These are phyloP conservation scores for Apantesis nais DNA, from an alignment of 2,888 invertebrate species.

Conservation along the genomic window DNA sequence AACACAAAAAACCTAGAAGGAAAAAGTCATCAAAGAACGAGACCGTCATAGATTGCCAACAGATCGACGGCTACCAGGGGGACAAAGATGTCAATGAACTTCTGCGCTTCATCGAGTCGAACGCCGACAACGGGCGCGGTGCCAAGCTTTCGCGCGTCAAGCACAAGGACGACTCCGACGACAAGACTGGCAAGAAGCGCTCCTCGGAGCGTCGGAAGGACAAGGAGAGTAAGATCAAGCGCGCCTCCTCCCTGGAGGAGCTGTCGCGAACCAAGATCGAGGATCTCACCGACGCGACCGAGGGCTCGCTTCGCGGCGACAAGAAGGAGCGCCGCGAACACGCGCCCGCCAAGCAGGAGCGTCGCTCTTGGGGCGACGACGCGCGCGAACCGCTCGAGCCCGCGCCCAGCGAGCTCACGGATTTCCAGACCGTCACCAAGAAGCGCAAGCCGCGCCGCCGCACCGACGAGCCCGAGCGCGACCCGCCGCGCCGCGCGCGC, in stretches of 20 bases:
- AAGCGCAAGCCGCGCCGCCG: conserved; percentile 92
- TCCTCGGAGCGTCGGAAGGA: conserved; percentile 80
- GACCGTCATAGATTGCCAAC: conserved; percentile 85
- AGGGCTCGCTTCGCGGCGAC: conserved; percentile 61
- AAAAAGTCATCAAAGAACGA: conserved; percentile 87
- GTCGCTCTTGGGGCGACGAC: conserved; percentile 89
- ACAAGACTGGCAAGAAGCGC: conserved; percentile 80
- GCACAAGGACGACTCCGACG: conserved; percentile 76
- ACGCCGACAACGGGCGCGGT: conserved; percentile 70
- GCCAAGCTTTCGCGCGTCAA: conserved; percentile 70
- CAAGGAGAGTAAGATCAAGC: conserved; percentile 83
- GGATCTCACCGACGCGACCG: conserved; percentile 85
- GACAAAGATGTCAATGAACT: conserved; percentile 91
- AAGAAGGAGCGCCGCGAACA: conserved; percentile 52
- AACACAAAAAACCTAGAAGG: conserved; percentile 84
- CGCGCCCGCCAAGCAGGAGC: conserved; percentile 73
- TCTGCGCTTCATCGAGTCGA: conserved; percentile 91
- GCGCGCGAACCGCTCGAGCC: conserved; percentile 74
- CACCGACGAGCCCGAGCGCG: conserved; percentile 69
- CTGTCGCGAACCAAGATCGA: conserved; percentile 91
- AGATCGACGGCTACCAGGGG: conserved; percentile 92
- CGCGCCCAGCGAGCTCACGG: conserved; percentile 84
- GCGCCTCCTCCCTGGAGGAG: conserved; percentile 93
- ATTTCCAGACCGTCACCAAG: conserved; percentile 94
- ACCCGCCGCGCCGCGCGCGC: conserved; percentile 56